Conservation (phyloP, 2,113 vertebrate species). For the Pterocles burchelli region DNA sequence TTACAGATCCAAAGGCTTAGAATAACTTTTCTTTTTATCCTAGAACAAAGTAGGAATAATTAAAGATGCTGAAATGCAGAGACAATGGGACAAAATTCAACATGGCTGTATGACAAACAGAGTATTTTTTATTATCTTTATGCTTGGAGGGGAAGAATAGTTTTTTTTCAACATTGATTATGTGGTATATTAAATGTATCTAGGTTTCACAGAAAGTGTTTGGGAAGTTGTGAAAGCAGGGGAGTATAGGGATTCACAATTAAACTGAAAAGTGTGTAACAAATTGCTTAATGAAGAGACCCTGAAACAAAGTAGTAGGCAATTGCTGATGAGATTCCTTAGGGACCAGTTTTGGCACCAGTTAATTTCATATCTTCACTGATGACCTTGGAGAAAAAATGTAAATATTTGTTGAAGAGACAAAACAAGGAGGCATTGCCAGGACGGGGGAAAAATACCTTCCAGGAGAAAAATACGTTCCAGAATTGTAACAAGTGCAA, state of each 20-base stretch:
- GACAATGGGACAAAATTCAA: background rate
- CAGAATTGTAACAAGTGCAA: background rate
- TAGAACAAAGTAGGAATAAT: background rate
- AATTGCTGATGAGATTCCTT: background rate
- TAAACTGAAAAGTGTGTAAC: background rate
- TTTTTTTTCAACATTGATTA: background rate
- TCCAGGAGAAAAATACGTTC: background rate
- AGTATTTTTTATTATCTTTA: background rate
- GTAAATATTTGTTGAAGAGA: background rate
- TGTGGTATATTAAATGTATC: background rate
- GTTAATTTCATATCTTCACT: background rate
- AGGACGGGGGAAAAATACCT: background rate
- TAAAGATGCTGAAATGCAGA: background rate
- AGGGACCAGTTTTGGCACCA: background rate
- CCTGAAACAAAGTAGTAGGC: background rate
- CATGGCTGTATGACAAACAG: background rate
- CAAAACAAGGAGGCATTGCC: background rate
- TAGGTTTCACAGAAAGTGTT: background rate
- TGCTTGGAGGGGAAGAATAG: background rate
- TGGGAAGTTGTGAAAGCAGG: background rate
- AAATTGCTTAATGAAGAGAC: background rate
- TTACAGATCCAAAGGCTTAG: background rate
- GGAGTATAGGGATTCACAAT: background rate
- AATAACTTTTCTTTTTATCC: background rate
- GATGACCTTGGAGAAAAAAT: slow-evolving; percentile 26